These are phyloP conservation scores for Proterorhinus semilunaris DNA, from an alignment of 2,113 vertebrate species.

Conservation along the genomic window DNA sequence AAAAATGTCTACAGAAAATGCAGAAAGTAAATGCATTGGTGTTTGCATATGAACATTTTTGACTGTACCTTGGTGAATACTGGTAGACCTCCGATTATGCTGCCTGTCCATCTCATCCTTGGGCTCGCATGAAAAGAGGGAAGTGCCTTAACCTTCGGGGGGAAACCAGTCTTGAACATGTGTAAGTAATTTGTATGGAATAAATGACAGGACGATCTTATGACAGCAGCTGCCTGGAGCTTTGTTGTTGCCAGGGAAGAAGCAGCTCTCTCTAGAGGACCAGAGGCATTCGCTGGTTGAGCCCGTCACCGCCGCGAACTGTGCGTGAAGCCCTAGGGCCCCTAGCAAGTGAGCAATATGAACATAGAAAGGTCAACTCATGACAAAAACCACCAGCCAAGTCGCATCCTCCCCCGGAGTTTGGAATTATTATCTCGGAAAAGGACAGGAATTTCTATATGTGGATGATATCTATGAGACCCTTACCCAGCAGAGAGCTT, in stretches of 20 bases:
- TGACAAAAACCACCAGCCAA: conserved; percentile 3
- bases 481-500: conserved; percentile 6
- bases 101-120: background rate
- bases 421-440: background rate
- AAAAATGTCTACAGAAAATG: too few relatives aligned
- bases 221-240: conserved; percentile 63
- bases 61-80: background rate
- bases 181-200: conserved; percentile 71
- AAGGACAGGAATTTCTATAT: background rate
- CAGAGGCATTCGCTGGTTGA: conserved; percentile 29
- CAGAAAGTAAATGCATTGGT: background rate
- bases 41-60: background rate
- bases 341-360: background rate
- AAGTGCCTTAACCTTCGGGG: conserved; percentile 58
- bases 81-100: background rate
- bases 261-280: conserved; percentile 35
- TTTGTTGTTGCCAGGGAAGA: conserved; percentile 54
- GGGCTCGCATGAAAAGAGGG: conserved; percentile 10
- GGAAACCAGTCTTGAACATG: conserved; percentile 59
- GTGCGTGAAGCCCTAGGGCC: conserved; percentile 6
- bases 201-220: conserved; percentile 68
- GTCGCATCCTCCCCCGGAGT: background rate
- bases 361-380: conserved; percentile 12
- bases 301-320: conserved; percentile 36
- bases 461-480: background rate